Evolutionary conservation across 2,888 invertebrate genomes (phyloP).

Genomic region (Gasteruption jaculator): DNA sequence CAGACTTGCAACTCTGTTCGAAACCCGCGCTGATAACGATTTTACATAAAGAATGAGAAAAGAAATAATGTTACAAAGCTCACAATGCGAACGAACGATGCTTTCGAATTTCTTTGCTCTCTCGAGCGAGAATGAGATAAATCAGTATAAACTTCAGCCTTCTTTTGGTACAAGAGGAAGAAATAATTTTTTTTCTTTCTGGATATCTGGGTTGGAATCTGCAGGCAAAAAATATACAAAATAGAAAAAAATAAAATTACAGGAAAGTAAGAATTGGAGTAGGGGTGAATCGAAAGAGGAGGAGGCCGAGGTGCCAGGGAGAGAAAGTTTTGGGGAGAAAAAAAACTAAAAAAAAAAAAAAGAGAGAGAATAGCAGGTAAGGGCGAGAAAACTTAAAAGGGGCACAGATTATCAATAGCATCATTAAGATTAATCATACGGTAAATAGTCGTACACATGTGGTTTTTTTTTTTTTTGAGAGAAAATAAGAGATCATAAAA

Average conservation of each 20-base stretch:
- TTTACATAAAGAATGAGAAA: no score
- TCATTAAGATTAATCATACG: conserved; percentile 46
- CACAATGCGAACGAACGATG: no score
- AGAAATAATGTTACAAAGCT: no score
- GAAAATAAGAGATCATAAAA: conserved; percentile 53
- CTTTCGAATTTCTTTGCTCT: no score
- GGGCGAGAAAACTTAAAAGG: conserved; percentile 28
- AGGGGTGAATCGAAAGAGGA: conserved; percentile 13
- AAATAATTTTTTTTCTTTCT: background rate
- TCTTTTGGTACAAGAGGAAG: background rate
- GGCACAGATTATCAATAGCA: conserved; percentile 46
- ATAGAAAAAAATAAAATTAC: conserved; percentile 13
- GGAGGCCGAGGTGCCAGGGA: conserved; percentile 19
- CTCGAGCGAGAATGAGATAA: no score
- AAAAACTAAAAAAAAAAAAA: conserved; percentile 37
- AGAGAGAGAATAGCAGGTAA: no score
- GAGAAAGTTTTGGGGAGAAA: conserved; percentile 25
- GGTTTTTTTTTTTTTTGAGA: no score
- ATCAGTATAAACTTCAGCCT: no score
- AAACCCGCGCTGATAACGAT: no score
- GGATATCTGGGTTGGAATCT: conserved; percentile 8
- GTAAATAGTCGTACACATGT: conserved; percentile 40
- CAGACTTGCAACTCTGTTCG: no score
- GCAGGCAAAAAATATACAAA: conserved; percentile 31
- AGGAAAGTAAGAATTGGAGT: no score